Base-by-base conservation (phyloP, 2,888 invertebrate species). In the Leucania comma region DNA sequence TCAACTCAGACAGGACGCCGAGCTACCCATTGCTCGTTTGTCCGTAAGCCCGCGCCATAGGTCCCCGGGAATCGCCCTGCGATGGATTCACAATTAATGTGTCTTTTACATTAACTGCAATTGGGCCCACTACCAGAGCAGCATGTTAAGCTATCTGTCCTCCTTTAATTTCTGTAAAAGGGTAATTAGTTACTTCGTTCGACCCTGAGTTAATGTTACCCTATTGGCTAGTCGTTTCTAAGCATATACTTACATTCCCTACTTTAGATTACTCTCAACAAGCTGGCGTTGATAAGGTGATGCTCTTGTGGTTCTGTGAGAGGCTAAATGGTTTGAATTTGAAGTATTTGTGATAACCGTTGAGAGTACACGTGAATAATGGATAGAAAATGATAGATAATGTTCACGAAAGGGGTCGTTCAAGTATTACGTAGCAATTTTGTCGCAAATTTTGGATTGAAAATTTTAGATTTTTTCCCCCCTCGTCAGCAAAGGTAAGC, bases 231-330 rank as follows among this genome's bases (percentile, higher is more conserved):
- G 56, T 56, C 42, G 29, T n/a, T 42, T 46, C 29, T 29, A 29
- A 29, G 53, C 51, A 14, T 46, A 8, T 20, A 42, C 42, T 0
- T 14, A 38, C 10, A 14, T 29, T 17, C 65, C 48, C 35, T 73
- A 64, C 64, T 61, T 46, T 3, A 61, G 81, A 80, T 63, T 46
- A 63, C 26, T 58, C 24, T 74, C 29, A 62, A 56, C 6, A 50
- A 26, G 22, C n/a, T 20, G 2, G n/a, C 24, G 26, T n/a, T 38
- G 64, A 68, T 75, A 60, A 63, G 9, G 46, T 60, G 60, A 14
- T 51, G 22, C 50, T 53, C 42, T 68, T 50, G 20, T 42, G 26
- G 32, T 35, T 20, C n/a, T 32, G 1, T 42, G 38, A 48, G 22
- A 56, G 38, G 2, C 12, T 22, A n/a, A 54, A 24, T 56, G 24